Base-by-base conservation (phyloP, 2,797 vertebrate species). In the Pseudomugil tenellus region DNA sequence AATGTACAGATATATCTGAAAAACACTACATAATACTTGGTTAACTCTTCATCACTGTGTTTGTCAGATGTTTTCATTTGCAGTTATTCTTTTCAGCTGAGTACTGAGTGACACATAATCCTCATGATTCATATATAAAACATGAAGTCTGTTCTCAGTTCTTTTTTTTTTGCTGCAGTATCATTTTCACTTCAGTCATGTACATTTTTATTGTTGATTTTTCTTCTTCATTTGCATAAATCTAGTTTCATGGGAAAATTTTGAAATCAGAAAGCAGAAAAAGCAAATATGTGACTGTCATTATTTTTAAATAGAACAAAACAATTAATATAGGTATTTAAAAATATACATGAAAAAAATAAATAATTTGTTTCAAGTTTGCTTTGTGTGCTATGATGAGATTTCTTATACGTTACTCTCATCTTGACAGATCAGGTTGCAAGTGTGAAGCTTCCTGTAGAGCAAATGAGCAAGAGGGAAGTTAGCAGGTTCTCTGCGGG, bases 361-460 rank as follows among this genome's bases (percentile, higher is more conserved):
- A 19, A n/a, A 0, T 16, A 1, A 43, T 39, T 14, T 29, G 12
- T 57, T 43, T 67, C 23, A 29, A 10, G 54, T 37, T 0, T 2
- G 4, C 5, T 46, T 3, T 63, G 14, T 56, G 46, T 70, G 37
- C 12, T 28, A 26, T 34, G 17, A 23, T 17, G 49, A 51, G 19
- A 19, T 17, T 19, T 13, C 17, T 59, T 2, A 5, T 8, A 29
- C 25, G 64, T 19, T 59, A 59, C 35, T 70, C 43, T 48, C 11
- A 3, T 11, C 35, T 11, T 43, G 23, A 43, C 13, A 1, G 63
- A 61, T 76, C 37, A 63, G 55, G 55, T 58, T 72, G 53, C 56
- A 56, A 63, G 55, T 14, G 17, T 54, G 63, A 34, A 25, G 78
- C 84, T 93, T 94, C 93, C 92, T 93, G 89, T 93, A 82, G 62